Evolutionary conservation across 2,888 invertebrate species (phyloP).

Genomic region (Erpobdella octoculata): DNA sequence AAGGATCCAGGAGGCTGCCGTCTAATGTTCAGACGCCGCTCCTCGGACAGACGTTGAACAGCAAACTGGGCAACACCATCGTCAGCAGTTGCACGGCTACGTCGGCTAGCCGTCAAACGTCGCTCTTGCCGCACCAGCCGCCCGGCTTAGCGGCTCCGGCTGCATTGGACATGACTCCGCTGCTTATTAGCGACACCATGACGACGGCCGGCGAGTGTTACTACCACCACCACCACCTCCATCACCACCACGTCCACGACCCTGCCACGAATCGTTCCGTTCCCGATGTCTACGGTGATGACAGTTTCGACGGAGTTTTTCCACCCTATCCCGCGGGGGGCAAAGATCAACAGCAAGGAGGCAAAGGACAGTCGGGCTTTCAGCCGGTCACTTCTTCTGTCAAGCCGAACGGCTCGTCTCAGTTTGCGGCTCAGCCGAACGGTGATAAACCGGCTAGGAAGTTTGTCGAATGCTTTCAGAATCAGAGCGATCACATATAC

Average conservation of each 20-base stretch:
- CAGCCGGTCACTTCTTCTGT: background rate
- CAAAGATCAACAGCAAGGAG: background rate
- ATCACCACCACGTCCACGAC: slow-evolving; percentile 5
- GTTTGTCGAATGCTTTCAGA: slow-evolving; percentile 4
- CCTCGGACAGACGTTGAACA: background rate
- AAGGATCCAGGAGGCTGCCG: background rate
- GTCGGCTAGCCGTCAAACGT: background rate
- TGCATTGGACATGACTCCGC: background rate
- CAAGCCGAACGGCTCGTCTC: background rate
- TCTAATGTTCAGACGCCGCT: background rate
- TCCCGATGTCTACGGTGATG: background rate
- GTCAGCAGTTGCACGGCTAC: background rate
- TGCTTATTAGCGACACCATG: slow-evolving; percentile 3
- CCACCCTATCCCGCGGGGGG: background rate
- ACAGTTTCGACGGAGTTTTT: background rate
- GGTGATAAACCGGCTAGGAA: background rate
- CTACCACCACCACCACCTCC: slow-evolving; percentile 1
- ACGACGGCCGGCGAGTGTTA: slow-evolving; percentile 2
- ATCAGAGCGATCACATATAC: slow-evolving; percentile 24
- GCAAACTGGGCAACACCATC: background rate
- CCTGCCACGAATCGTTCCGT: background rate
- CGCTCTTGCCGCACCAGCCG: slow-evolving; percentile 8
- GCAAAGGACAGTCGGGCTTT: background rate
- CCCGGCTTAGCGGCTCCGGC: background rate
- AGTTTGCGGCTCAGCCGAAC: background rate